Conservation (phyloP, 2,113 vertebrate species). For the Bos indicus region DNA sequence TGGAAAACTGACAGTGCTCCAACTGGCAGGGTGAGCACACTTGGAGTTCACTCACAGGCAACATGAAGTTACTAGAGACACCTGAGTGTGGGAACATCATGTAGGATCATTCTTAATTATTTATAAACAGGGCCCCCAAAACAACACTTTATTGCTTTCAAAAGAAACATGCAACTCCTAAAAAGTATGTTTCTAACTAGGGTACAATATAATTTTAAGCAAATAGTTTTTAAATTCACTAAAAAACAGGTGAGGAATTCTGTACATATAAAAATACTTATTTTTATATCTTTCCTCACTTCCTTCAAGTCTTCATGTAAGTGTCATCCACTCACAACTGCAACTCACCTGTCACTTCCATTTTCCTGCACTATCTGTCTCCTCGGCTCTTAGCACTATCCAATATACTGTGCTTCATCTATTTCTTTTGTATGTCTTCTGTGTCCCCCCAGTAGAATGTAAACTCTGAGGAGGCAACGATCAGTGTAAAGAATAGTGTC, state of each 20-base stretch:
- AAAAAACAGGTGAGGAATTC: background rate
- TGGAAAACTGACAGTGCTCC: background rate
- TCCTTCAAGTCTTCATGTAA: background rate
- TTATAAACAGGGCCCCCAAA: background rate
- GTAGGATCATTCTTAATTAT: background rate
- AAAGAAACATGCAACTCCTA: background rate
- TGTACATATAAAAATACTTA: background rate
- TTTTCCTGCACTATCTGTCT: background rate
- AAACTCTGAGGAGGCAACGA: background rate
- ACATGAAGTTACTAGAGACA: background rate
- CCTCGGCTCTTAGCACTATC: background rate
- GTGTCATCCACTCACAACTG: background rate
- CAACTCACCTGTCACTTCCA: background rate
- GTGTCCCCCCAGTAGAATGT: background rate
- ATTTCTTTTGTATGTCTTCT: background rate
- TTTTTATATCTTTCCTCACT: background rate
- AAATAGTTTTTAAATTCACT: background rate
- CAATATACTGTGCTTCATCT: background rate
- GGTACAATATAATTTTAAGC: background rate
- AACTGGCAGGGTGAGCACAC: background rate
- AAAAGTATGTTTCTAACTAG: background rate
- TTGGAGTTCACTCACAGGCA: background rate
- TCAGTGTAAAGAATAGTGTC: background rate
- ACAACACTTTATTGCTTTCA: background rate
- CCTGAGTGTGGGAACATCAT: background rate